Base-by-base conservation (phyloP, 2,113 vertebrate genomes). In the Acanthochromis polyacanthus region DNA sequence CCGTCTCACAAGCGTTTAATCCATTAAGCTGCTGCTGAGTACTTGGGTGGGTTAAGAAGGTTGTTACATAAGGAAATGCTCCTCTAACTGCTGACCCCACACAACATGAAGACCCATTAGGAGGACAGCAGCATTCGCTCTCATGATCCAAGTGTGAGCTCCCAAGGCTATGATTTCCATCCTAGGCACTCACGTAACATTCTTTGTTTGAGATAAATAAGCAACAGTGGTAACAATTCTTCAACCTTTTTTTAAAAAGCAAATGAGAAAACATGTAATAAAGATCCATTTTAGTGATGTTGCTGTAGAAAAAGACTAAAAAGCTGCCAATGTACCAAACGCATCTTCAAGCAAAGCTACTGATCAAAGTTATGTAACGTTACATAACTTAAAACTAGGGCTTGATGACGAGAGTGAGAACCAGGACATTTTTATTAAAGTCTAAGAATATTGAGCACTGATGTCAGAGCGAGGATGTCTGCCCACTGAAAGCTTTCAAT, bases 41-140 rank as follows among this genome's bases (percentile, higher is more conserved):
- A 67, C 55, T 75, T 75, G 55, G 88, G 73, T 73, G 52, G 69
- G 53, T 23, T 66, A 63, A 30, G 53, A 63, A 55, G 55, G 55
- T 55, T 19, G 68, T 94, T 94, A 87, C 80, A 53, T 90, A 91
- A 93, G 80, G 38, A 79, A 88, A 89, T 80, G 80, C 73, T 78
- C 53, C 65, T 73, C 53, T 87, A 85, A 88, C 75, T 71, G 67
- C 78, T 90, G 91, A 93, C 83, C 88, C 77, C 72, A 78, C 61
- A 80, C 36, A 28, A 7, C 62, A 84, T 25, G 61, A 85, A 81
- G 75, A 77, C 15, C 70, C 78, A 86, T 88, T 85, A 88, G 52
- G 66, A 67, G 45, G 15, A 77, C 62, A 45, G 56, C 23, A 10
- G 45, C 64, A 20, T 67, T 81, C 1, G 5, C 56, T 72, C 69